phyloP scores from a whole-genome alignment of 2,113 vertebrate species.

The Sporophila hypoxantha region DNA sequence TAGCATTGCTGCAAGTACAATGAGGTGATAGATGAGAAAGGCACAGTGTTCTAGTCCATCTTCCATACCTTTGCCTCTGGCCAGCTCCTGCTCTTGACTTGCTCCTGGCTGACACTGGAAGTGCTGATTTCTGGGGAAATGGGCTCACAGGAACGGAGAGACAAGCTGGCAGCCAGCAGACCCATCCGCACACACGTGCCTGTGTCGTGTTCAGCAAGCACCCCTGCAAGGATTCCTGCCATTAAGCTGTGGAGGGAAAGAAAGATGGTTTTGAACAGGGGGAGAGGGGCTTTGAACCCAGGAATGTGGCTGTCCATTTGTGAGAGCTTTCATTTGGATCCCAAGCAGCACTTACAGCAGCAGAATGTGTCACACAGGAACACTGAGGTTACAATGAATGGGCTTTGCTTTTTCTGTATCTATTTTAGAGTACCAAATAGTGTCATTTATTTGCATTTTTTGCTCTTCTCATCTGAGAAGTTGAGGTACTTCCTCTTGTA shows the following conservation, averaged over 20 bases:
- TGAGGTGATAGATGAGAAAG: not conserved
- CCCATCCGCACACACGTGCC: slow-evolving; percentile 77
- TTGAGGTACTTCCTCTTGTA: not conserved
- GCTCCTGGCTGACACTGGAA: slow-evolving; percentile 62
- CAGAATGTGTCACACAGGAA: not conserved
- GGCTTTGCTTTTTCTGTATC: not conserved
- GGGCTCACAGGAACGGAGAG: slow-evolving; percentile 72
- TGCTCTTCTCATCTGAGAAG: not conserved
- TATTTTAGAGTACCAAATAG: not conserved
- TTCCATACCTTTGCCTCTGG: slow-evolving; percentile 53
- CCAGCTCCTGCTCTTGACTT: slow-evolving; percentile 59
- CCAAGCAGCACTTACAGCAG: not conserved
- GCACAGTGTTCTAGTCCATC: not conserved
- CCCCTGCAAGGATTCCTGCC: slow-evolving; percentile 79
- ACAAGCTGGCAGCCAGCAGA: slow-evolving; percentile 74
- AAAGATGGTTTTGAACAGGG: not conserved
- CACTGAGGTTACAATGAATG: not conserved
- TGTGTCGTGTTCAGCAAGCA: slow-evolving; percentile 69
- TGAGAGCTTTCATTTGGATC: not conserved
- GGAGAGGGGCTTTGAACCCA: not conserved
- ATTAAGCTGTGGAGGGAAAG: slow-evolving; percentile 72
- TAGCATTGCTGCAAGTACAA: not conserved
- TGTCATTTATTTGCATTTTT: not conserved
- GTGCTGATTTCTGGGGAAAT: slow-evolving; percentile 66
- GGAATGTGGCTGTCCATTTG: rapidly evolving